Conservation (phyloP, 2,888 invertebrate genomes). For the Drosophila paramelanica region DNA sequence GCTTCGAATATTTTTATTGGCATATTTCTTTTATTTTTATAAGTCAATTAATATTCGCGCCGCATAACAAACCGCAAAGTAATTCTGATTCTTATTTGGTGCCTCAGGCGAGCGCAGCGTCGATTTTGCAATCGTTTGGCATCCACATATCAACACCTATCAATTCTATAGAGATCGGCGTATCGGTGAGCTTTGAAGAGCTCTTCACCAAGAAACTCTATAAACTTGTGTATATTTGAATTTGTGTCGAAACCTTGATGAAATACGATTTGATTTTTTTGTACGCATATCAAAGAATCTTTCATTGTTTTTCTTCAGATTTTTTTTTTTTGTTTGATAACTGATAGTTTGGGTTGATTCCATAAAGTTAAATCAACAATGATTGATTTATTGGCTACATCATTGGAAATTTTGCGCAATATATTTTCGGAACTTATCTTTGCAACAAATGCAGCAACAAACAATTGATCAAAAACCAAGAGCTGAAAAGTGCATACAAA, state of each 20-base stretch:
- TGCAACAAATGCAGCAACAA: not conserved
- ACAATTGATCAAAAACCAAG: constrained; percentile 4
- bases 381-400: constrained; percentile 52
- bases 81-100: constrained; percentile 60
- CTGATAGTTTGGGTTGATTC: constrained; percentile 14
- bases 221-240: constrained; percentile 17
- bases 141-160: constrained; percentile 74
- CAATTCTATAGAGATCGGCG: constrained; percentile 28
- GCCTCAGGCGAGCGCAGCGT: constrained; percentile 9
- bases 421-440: not conserved
- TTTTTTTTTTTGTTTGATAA: constrained; percentile 7
- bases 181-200: constrained; percentile 9
- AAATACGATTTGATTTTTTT: constrained; percentile 44
- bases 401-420: constrained; percentile 26
- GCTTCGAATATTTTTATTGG: constrained; percentile 67
- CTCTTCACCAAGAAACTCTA: constrained; percentile 1
- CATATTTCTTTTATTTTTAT: constrained; percentile 67
- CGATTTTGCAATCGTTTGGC: constrained; percentile 66
- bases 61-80: constrained; percentile 47
- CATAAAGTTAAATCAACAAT: constrained; percentile 22
- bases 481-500: not conserved
- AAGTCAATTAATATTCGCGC: constrained; percentile 72
- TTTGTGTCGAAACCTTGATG: constrained; percentile 69
- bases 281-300: constrained; percentile 24
- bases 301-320: not conserved